A percentile compares a stretch with the other conserved stretches of the same genome.
Evolutionary conservation across 2,113 vertebrate genomes (phyloP).

Genomic region (Scopus umbretta): DNA sequence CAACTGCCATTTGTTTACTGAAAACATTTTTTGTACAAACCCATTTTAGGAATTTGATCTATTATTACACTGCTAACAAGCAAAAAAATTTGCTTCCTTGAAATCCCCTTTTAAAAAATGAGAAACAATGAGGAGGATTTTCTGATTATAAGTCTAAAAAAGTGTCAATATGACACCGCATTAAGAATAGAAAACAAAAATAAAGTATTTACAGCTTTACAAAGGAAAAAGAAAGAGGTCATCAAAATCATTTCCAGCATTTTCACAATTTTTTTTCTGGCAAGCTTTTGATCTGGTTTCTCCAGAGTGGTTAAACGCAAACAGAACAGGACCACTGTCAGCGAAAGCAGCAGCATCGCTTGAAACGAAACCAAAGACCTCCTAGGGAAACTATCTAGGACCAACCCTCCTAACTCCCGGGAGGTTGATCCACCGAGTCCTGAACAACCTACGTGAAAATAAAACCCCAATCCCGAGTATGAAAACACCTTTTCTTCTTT

Average conservation of each 20-base stretch:
- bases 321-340: neutral
- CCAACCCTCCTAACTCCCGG: neutral
- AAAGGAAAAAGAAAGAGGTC: constrained; percentile 57
- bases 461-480: neutral
- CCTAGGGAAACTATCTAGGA: neutral
- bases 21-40: constrained; percentile 43
- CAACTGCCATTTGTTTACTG: neutral
- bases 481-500: neutral
- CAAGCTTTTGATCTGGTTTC: constrained; percentile 17
- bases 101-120: constrained; percentile 54
- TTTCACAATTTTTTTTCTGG: constrained; percentile 21
- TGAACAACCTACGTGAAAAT: neutral
- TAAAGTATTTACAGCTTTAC: constrained; percentile 80
- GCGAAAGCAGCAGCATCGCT: neutral
- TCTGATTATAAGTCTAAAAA: constrained; percentile 64
- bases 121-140: constrained; percentile 40
- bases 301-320: neutral
- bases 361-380: neutral
- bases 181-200: constrained; percentile 66
- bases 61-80: neutral
- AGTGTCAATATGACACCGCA: constrained; percentile 78
- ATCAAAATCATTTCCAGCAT: constrained; percentile 57
- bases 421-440: neutral
- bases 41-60: constrained; percentile 21
- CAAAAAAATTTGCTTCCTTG: constrained; percentile 53